Base-by-base conservation (phyloP, 1,140 invertebrate genomes). In the Sycophila sp. region DNA sequence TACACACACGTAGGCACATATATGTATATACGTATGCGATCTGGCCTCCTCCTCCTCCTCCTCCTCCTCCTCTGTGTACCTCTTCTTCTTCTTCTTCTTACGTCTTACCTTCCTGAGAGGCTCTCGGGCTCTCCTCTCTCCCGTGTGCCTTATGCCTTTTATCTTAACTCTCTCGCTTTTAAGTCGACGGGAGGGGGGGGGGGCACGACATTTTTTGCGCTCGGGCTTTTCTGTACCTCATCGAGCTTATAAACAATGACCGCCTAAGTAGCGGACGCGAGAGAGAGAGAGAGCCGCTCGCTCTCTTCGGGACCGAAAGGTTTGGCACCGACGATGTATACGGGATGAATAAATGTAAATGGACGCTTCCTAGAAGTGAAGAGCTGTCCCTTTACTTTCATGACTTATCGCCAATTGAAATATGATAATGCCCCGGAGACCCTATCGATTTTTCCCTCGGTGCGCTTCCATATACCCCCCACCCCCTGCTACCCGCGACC, bases 81-180 rank as follows among this genome's bases (percentile, higher is more conserved):
- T 69, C 26, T 45, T 59, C 56, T 62, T 64, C 65, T 72, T 56
- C 55, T 53, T 40, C 42, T 66, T 63, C 70, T 71, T 70, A 64
- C 42, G 47, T 51, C 59, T 70, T 69, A 68, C 56, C 72, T 78
- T 64, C 64, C 53, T 65, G 49, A 36, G 73, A 59, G 36, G 42
- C 47, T n/a, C n/a, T n/a, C n/a, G n/a, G n/a, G 26, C 22, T 60
- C 70, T 47, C 73, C 56, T 75, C 56, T 59, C 38, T 34, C 53
- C 28, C 24, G 24, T 47, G 53, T 64, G 47, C 70, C 69, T 63
- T 69, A 69, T 62, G 58, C 58, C 67, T 69, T 69, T 72, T 77
- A 71, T 71, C 65, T 73, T 58, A 53, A 68, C 75, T 73, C 74
- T 69, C 40, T 55, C 67, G 55, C 53, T 75, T 55, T 74, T 62